Percentiles rank a stretch among this genome's conserved stretches.
phyloP scores from a whole-genome alignment of 2,113 vertebrate species.

The Triplophysa tibetana region DNA sequence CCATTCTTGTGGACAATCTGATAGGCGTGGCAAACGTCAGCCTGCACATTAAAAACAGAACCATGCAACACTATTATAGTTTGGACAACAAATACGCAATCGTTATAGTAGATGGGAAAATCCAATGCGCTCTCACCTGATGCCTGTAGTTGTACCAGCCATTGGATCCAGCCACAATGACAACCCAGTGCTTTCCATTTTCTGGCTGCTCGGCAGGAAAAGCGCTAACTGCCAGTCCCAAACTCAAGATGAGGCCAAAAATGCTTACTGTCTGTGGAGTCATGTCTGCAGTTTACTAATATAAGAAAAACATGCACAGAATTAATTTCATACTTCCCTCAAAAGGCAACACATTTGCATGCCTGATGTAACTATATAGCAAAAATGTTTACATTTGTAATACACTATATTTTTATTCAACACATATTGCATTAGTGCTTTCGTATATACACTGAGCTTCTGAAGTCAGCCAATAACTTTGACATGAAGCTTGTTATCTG shows the following conservation, averaged over 20 bases:
- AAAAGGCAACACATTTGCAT: neutral
- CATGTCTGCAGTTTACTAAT: conserved; percentile 48
- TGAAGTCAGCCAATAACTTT: too few species aligned
- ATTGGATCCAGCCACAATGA: conserved; percentile 91
- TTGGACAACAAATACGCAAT: neutral
- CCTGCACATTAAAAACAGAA: conserved; percentile 68
- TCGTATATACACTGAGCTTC: too few species aligned
- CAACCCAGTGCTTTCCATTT: conserved; percentile 89
- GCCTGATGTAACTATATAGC: too few species aligned
- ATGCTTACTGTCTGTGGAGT: conserved; percentile 57
- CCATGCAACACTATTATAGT: neutral
- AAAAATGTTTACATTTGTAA: neutral
- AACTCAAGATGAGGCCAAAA: conserved; percentile 70
- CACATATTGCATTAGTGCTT: too few species aligned
- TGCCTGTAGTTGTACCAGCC: conserved; percentile 97
- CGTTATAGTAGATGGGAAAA: conserved; percentile 3
- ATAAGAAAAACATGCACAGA: neutral
- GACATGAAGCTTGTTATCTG: neutral
- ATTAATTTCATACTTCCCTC: neutral
- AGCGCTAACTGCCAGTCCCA: conserved; percentile 59
- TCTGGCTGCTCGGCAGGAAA: conserved; percentile 70
- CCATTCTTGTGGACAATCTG: conserved; percentile 94
- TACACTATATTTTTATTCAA: neutral
- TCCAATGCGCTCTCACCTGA: conserved; percentile 77
- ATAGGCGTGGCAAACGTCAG: conserved; percentile 93